phyloP scores from a whole-genome alignment of 1,140 invertebrate species.

The Asbolus verrucosus region DNA sequence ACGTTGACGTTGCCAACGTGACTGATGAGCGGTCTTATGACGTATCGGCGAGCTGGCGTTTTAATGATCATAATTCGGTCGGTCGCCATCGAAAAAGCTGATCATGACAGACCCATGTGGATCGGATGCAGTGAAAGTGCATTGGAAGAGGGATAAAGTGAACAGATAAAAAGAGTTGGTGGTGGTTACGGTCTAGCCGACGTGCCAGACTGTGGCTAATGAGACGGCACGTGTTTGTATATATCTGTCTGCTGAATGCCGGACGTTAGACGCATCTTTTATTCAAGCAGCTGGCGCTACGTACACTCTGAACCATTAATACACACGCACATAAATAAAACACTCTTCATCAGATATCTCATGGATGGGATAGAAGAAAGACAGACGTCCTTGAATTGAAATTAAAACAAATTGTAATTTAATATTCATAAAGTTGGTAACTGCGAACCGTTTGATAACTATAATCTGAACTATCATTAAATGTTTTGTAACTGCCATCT shows the following conservation, averaged over 20 bases:
- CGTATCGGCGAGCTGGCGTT: constrained; percentile 11
- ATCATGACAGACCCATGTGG: no score
- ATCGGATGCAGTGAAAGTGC: constrained; percentile 11
- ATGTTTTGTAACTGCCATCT: no score
- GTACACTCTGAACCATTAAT: constrained; percentile 1
- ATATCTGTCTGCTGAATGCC: constrained; percentile 32
- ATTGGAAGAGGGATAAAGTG: no score
- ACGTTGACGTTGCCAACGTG: constrained; percentile 19
- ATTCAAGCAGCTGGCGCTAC: constrained; percentile 41
- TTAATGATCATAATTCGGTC: constrained; percentile 1
- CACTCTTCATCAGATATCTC: not conserved
- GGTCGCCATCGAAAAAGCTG: not conserved
- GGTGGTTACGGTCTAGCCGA: constrained; percentile 37
- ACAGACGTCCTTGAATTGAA: constrained; percentile 5
- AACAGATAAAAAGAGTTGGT: constrained; percentile 9
- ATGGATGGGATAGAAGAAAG: not conserved
- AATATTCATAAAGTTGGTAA: no score
- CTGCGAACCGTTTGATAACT: no score
- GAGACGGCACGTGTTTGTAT: constrained; percentile 45
- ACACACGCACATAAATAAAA: not conserved
- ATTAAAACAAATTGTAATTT: not conserved
- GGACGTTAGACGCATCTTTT: constrained; percentile 44
- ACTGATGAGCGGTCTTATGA: constrained; percentile 10
- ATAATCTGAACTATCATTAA: no score
- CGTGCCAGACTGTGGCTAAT: constrained; percentile 43